Conservation (phyloP, 2,113 vertebrate species). For the Meles meles region DNA sequence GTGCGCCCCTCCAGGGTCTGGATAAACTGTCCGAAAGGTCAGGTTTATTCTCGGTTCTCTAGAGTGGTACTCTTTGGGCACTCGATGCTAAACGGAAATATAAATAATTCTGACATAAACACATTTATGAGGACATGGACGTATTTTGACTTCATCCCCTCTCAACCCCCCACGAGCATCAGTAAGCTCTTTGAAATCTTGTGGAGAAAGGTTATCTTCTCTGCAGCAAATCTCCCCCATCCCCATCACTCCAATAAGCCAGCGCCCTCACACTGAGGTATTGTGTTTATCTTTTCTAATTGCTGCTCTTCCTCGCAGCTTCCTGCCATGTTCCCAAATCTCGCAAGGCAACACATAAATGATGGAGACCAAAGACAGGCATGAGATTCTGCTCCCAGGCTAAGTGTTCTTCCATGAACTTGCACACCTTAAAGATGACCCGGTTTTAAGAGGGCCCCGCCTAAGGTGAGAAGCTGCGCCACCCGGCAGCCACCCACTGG, state of each 20-base stretch:
- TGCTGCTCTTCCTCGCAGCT: background rate
- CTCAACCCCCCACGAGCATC: background rate
- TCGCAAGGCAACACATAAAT: background rate
- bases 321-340: background rate
- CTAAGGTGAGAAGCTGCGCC: background rate
- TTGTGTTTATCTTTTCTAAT: background rate
- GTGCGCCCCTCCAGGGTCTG: constrained; percentile 75
- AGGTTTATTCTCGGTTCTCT: constrained; percentile 91
- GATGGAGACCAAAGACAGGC: background rate
- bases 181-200: background rate
- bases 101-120: background rate
- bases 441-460: background rate
- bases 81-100: constrained; percentile 87
- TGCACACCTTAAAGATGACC: background rate
- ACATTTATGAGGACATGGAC: background rate
- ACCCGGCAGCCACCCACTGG: background rate
- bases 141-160: background rate
- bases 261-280: background rate
- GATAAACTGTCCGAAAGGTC: constrained; percentile 92
- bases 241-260: no score
- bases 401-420: background rate
- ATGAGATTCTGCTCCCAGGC: background rate
- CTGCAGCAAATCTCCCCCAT: background rate
- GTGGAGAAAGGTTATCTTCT: background rate
- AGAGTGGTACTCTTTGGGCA: constrained; percentile 96